These are phyloP conservation scores for Scytalopus superciliaris DNA, from an alignment of 2,113 vertebrate species.

Conservation along the genomic window DNA sequence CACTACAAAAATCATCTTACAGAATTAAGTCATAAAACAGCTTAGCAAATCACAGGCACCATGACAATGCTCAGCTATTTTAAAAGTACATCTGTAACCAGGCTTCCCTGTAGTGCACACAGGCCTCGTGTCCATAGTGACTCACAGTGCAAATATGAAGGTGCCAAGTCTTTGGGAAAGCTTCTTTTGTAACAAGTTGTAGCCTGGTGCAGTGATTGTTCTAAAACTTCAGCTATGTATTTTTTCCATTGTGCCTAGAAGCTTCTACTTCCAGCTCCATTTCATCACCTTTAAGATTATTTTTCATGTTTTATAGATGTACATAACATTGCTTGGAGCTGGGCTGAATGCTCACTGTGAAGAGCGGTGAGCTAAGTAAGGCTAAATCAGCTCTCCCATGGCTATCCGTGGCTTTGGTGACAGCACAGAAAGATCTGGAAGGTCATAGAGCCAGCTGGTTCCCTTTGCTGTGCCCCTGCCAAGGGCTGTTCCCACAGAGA, in stretches of 20 bases:
- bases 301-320: background rate
- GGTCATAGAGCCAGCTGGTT: background rate
- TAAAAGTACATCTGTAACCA: background rate
- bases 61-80: background rate
- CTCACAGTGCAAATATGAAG: background rate
- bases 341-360: background rate
- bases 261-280: background rate
- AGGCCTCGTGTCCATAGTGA: background rate
- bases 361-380: background rate
- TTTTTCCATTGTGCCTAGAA: background rate
- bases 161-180: background rate
- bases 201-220: background rate
- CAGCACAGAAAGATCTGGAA: background rate
- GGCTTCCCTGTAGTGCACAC: background rate
- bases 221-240: background rate
- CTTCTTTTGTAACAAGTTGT: background rate
- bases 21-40: background rate
- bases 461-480: background rate
- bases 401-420: background rate
- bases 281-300: background rate
- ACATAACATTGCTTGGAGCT: background rate
- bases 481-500: background rate
- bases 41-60: background rate
- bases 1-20: background rate
- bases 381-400: fast-evolving